Evolutionary conservation across 2,888 invertebrate species (phyloP).

Genomic region (Drepana falcataria): DNA sequence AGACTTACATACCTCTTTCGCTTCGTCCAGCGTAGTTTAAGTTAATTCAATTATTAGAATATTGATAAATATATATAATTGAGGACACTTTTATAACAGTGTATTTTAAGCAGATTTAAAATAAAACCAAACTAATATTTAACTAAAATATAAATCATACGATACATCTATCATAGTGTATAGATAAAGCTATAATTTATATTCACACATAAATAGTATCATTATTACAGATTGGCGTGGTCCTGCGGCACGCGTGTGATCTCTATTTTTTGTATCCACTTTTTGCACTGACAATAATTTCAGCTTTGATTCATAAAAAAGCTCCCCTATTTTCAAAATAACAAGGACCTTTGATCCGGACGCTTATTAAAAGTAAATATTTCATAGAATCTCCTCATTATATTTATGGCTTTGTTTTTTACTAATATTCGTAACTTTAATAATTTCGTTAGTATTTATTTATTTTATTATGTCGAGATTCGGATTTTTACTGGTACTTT

Average conservation of each 20-base stretch:
- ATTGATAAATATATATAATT: too few species aligned
- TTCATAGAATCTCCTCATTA: conserved; percentile 57
- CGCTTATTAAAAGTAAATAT: conserved; percentile 78
- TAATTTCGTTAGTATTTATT: too few species aligned
- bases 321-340: conserved; percentile 69
- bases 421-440: background rate
- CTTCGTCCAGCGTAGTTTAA: too few species aligned
- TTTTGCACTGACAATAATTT: conserved; percentile 38
- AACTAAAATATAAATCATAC: too few species aligned
- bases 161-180: background rate
- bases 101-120: too few species aligned
- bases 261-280: conserved; percentile 39
- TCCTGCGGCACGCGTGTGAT: conserved; percentile 48
- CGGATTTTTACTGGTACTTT: too few species aligned
- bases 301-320: conserved; percentile 47
- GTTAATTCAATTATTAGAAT: too few species aligned
- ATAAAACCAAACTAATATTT: too few species aligned
- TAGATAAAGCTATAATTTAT: background rate
- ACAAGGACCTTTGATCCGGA: conserved; percentile 74
- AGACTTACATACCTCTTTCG: too few species aligned
- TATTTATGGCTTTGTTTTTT: conserved; percentile 29
- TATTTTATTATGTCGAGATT: too few species aligned
- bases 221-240: conserved; percentile 6
- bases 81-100: too few species aligned
- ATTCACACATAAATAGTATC: background rate